These are phyloP conservation scores for Nezara viridula DNA, from an alignment of 2,888 invertebrate genomes.

Conservation along the genomic window DNA sequence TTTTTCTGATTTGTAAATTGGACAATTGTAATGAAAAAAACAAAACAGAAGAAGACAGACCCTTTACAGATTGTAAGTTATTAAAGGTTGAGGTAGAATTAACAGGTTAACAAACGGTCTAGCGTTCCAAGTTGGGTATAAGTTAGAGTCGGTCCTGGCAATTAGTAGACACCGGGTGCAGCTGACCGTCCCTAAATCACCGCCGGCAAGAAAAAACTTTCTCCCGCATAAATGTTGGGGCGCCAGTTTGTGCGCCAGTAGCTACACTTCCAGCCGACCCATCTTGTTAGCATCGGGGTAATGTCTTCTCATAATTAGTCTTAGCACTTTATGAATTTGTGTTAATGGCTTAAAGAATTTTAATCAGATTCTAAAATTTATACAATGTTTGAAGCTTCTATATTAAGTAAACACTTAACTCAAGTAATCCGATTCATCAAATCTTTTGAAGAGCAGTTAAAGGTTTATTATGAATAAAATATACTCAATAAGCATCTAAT, in stretches of 20 bases:
- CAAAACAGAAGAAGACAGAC: neutral
- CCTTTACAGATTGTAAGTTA: conserved; percentile 4
- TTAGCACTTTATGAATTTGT: neutral
- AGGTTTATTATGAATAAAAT: neutral
- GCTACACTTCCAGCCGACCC: conserved; percentile 1
- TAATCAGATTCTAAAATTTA: neutral
- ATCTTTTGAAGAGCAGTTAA: no score
- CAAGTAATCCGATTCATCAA: no score
- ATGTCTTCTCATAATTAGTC: conserved; percentile 1
- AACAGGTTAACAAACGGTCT: conserved; percentile 32
- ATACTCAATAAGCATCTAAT: neutral
- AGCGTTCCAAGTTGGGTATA: conserved; percentile 27
- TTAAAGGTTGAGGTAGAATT: conserved; percentile 34
- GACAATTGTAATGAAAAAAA: neutral
- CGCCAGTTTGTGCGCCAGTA: conserved; percentile 23
- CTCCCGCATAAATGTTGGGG: conserved; percentile 22
- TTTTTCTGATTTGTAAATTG: neutral
- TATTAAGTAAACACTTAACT: no score
- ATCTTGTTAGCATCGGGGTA: neutral
- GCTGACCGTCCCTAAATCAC: conserved; percentile 37
- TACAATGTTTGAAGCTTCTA: neutral
- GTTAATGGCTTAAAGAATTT: neutral
- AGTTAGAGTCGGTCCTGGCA: conserved; percentile 37
- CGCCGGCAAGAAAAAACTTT: conserved; percentile 42
- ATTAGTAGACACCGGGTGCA: conserved; percentile 38